Conservation (phyloP, 2,797 vertebrate species). For the Falco rusticolus region DNA sequence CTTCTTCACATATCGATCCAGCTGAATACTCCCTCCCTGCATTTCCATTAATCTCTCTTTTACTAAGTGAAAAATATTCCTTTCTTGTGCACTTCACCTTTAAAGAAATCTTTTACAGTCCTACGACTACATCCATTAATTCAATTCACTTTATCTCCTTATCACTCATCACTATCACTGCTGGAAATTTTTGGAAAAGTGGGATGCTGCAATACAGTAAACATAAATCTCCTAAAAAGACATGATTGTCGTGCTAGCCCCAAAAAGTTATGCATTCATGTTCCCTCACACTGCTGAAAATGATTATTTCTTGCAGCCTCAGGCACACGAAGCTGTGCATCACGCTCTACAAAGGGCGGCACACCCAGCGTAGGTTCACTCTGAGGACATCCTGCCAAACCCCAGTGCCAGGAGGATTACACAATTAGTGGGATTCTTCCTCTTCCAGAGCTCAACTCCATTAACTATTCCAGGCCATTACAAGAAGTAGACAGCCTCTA, state of each 20-base stretch:
- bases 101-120: slow-evolving; percentile 36
- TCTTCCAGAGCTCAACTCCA: slow-evolving; percentile 11
- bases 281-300: slow-evolving; percentile 41
- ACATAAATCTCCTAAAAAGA: slow-evolving; percentile 51
- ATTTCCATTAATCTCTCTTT: slow-evolving; percentile 31
- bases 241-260: background rate
- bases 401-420: slow-evolving; percentile 46
- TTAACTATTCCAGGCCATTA: slow-evolving; percentile 39
- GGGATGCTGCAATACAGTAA: slow-evolving; percentile 30
- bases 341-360: slow-evolving; percentile 31
- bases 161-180: slow-evolving; percentile 53
- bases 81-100: slow-evolving; percentile 49
- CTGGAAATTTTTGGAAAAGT: slow-evolving; percentile 50
- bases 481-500: background rate
- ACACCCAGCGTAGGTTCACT: slow-evolving; percentile 56
- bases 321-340: background rate
- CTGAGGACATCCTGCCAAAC: slow-evolving; percentile 42
- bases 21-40: slow-evolving; percentile 31
- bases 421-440: slow-evolving; percentile 58
- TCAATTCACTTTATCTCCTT: slow-evolving; percentile 5
- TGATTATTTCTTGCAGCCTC: slow-evolving; percentile 29
- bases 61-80: slow-evolving; percentile 14
- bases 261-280: slow-evolving; percentile 11
- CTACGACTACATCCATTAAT: slow-evolving; percentile 17
- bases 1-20: slow-evolving; percentile 11